Percentiles rank a stretch among this genome's conserved stretches.
These are phyloP conservation scores for Cyphomyrus plagiostoma DNA, from an alignment of 2,113 vertebrate genomes.

Conservation along the genomic window DNA sequence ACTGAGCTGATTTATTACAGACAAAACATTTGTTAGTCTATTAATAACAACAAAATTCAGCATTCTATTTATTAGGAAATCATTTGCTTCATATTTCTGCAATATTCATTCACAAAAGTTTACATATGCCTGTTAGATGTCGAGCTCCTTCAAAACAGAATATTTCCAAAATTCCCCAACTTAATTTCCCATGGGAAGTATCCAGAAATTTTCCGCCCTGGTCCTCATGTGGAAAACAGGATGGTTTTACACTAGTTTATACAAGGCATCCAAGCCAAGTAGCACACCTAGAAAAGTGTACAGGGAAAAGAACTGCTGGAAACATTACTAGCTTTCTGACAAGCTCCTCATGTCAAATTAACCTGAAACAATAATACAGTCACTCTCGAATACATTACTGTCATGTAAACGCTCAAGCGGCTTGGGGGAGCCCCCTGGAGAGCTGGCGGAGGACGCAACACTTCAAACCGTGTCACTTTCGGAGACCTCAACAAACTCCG, in stretches of 20 bases:
- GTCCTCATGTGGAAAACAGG: neutral
- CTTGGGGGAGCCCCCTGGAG: neutral
- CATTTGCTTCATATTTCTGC: too few species aligned
- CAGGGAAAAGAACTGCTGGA: neutral
- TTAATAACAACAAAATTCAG: too few species aligned
- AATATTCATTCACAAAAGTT: too few species aligned
- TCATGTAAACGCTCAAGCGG: neutral
- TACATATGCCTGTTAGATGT: too few species aligned
- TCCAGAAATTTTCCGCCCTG: neutral
- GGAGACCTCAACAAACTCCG: neutral
- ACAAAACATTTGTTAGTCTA: too few species aligned
- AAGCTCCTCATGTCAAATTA: neutral
- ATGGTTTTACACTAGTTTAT: neutral
- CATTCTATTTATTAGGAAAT: too few species aligned
- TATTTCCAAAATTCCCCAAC: too few species aligned
- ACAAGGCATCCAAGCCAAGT: neutral
- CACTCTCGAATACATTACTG: neutral
- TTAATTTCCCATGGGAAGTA: too few species aligned
- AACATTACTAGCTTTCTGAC: neutral
- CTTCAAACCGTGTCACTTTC: neutral
- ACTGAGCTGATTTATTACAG: too few species aligned
- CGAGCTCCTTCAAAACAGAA: too few species aligned
- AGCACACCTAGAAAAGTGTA: neutral
- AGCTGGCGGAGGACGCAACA: neutral
- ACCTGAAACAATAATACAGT: neutral